These are phyloP conservation scores for Syngnathoides biaculeatus DNA, from an alignment of 2,113 vertebrate genomes.

Conservation along the genomic window DNA sequence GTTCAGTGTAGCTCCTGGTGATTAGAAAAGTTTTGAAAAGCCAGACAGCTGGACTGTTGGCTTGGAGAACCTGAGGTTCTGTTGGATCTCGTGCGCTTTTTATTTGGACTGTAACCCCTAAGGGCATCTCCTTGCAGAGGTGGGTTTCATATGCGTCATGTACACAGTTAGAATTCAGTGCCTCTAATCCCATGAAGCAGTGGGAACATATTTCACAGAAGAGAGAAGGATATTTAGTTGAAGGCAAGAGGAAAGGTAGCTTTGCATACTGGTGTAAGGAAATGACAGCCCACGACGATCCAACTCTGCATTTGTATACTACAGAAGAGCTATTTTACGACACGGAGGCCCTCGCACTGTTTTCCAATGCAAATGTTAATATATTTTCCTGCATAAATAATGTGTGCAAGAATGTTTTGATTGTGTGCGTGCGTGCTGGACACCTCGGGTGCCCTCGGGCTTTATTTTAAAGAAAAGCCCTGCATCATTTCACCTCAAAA, in stretches of 20 bases:
- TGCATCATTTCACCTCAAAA: constrained; percentile 34
- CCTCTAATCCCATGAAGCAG: constrained; percentile 49
- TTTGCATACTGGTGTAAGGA: constrained; percentile 48
- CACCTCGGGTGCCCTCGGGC: constrained; percentile 36
- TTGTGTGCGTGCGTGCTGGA: constrained; percentile 35
- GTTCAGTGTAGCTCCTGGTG: constrained; percentile 32
- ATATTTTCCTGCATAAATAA: constrained; percentile 74
- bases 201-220: constrained; percentile 60
- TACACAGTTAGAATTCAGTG: constrained; percentile 68
- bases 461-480: constrained; percentile 31
- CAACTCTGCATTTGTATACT: constrained; percentile 45
- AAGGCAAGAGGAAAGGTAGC: constrained; percentile 44
- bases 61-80: constrained; percentile 35
- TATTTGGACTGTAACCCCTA: constrained; percentile 15
- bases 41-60: constrained; percentile 75
- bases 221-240: constrained; percentile 63
- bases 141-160: constrained; percentile 39
- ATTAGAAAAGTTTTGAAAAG: constrained; percentile 42
- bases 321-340: constrained; percentile 70
- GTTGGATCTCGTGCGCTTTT: constrained; percentile 29
- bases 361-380: constrained; percentile 89
- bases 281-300: constrained; percentile 43
- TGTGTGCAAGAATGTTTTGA: constrained; percentile 37
- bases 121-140: constrained; percentile 26
- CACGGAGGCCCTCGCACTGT: constrained; percentile 79